phyloP scores from a whole-genome alignment of 2,797 vertebrate genomes.

The Lagorchestes hirsutus region DNA sequence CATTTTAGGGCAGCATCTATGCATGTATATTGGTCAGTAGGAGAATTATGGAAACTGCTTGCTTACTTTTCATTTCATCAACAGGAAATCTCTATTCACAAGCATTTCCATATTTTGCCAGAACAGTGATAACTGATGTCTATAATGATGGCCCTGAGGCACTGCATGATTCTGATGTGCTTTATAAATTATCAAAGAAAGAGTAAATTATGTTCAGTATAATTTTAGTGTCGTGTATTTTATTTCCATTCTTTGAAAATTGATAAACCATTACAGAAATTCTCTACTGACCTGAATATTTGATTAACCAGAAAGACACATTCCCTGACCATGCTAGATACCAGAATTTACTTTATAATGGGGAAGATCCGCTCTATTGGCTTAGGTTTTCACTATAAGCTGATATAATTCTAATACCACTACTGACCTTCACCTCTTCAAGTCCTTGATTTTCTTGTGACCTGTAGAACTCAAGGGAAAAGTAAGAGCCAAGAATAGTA shows the following conservation, averaged over 20 bases:
- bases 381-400: slow-evolving; percentile 1
- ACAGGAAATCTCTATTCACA: slow-evolving; percentile 7
- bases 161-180: slow-evolving; percentile 26
- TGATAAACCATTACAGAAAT: not conserved
- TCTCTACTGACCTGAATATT: not conserved
- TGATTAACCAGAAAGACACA: not conserved
- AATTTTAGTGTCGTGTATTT: not conserved
- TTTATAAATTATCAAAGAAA: slow-evolving; percentile 12
- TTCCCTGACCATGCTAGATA: slow-evolving; percentile 3
- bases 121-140: not conserved
- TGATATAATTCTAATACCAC: not conserved
- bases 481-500: not conserved
- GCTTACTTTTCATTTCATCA: not conserved
- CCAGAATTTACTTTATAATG: not conserved
- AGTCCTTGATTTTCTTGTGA: not conserved
- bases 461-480: slow-evolving; percentile 17
- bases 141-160: not conserved
- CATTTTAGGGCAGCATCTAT: not conserved
- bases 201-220: not conserved
- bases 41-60: slow-evolving; percentile 6
- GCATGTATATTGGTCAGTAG: not conserved
- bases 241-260: slow-evolving; percentile 20
- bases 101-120: slow-evolving; percentile 8
- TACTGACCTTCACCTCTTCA: not conserved
- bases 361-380: not conserved